These are phyloP conservation scores for Nasonia oneida DNA, from an alignment of 2,888 invertebrate species.

Conservation along the genomic window DNA sequence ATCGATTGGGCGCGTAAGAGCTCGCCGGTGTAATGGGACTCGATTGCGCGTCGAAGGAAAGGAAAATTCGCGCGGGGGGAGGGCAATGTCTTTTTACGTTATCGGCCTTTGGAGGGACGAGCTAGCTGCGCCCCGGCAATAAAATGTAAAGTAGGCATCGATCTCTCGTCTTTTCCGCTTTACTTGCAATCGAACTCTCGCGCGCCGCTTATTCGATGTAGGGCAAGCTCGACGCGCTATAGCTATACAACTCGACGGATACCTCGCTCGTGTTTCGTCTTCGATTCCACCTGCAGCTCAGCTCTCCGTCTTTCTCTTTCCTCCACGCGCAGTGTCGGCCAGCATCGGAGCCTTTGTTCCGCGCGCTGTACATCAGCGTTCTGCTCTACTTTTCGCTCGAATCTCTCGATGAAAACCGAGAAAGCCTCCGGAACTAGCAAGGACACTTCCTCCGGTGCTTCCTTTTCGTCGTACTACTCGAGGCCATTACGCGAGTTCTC, in stretches of 20 bases:
- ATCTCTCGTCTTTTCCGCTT: constrained; percentile 32
- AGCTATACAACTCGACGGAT: background rate
- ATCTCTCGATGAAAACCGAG: constrained; percentile 23
- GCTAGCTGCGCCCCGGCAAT: constrained; percentile 69
- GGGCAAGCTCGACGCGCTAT: background rate
- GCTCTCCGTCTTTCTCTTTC: background rate
- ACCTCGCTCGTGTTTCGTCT: constrained; percentile 38
- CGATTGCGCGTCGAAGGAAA: background rate
- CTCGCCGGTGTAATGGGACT: background rate
- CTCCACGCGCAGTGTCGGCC: background rate
- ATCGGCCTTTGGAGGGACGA: constrained; percentile 63
- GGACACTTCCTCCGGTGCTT: constrained; percentile 34
- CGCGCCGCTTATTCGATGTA: constrained; percentile 31
- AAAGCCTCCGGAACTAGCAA: constrained; percentile 49
- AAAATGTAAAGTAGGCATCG: constrained; percentile 74
- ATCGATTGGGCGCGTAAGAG: background rate
- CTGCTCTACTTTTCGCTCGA: constrained; percentile 41
- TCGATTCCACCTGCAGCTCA: constrained; percentile 39
- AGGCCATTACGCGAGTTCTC: background rate
- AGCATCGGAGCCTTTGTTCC: constrained; percentile 41
- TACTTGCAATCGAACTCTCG: constrained; percentile 22
- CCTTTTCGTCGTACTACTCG: background rate
- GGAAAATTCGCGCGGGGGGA: constrained; percentile 15
- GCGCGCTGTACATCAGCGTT: constrained; percentile 45
- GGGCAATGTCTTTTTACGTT: constrained; percentile 69